A percentile compares a stretch with the other conserved stretches of the same genome.
These are phyloP conservation scores for Campoletis raptor DNA, from an alignment of 2,888 invertebrate species.

Conservation along the genomic window DNA sequence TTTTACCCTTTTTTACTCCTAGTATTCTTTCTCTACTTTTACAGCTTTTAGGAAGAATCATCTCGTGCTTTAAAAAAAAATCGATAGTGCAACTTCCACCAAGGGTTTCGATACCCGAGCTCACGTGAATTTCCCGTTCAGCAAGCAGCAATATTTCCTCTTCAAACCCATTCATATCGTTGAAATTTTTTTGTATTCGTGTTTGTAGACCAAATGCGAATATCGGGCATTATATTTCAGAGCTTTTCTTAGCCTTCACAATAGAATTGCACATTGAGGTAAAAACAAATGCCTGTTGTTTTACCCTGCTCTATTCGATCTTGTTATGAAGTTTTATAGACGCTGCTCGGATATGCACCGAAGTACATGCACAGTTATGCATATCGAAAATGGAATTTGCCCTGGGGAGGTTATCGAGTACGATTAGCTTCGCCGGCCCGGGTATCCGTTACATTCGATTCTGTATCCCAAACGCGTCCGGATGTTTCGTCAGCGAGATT, in stretches of 20 bases:
- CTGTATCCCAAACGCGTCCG: slow-evolving; percentile 31
- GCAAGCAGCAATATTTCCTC: neutral
- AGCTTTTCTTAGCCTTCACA: neutral
- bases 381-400: slow-evolving; percentile 53
- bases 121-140: neutral
- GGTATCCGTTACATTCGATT: slow-evolving; percentile 42
- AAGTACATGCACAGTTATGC: slow-evolving; percentile 3
- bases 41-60: slow-evolving; percentile 61
- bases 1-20: slow-evolving; percentile 35
- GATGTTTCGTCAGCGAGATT: slow-evolving; percentile 53
- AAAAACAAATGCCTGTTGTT: neutral
- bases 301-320: slow-evolving; percentile 21
- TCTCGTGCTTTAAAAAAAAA: slow-evolving; percentile 51
- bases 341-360: neutral
- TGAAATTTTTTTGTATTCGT: neutral
- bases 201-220: neutral
- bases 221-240: neutral
- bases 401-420: slow-evolving; percentile 49
- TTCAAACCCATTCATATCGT: neutral
- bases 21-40: slow-evolving; percentile 40
- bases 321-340: neutral
- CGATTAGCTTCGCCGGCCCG: slow-evolving; percentile 47
- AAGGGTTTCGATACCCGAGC: slow-evolving; percentile 21
- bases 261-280: neutral
- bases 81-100: slow-evolving; percentile 42